A percentile compares a stretch with the other conserved stretches of the same genome.
These are phyloP conservation scores for Plestiodon gilberti DNA, from an alignment of 2,113 vertebrate genomes.

Conservation along the genomic window DNA sequence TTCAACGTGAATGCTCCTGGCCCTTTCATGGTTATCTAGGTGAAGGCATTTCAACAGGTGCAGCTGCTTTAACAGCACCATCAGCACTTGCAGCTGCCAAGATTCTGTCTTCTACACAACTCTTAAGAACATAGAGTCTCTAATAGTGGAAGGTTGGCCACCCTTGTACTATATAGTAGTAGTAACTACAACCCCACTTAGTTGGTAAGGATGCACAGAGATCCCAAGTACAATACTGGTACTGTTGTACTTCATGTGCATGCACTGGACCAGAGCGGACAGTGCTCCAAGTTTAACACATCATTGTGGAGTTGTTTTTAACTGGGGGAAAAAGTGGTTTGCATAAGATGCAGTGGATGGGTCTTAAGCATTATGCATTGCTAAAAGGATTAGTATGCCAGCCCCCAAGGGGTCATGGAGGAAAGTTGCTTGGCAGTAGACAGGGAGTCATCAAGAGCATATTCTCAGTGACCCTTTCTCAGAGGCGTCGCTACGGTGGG, in stretches of 20 bases:
- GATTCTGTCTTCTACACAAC: too few species aligned
- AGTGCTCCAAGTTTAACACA: background rate
- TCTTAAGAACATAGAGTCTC: too few species aligned
- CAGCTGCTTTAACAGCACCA: too few species aligned
- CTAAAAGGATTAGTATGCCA: constrained; percentile 38
- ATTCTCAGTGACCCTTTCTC: background rate
- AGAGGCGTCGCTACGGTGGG: too few species aligned
- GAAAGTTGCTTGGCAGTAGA: constrained; percentile 42
- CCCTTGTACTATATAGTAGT: accelerated
- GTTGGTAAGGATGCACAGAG: constrained; percentile 50
- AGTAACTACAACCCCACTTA: constrained; percentile 40
- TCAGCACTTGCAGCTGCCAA: too few species aligned
- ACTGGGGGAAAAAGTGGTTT: background rate
- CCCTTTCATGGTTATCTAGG: too few species aligned
- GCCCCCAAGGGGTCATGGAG: background rate
- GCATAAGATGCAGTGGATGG: background rate
- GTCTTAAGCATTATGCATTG: background rate
- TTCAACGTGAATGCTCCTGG: too few species aligned
- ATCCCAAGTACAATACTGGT: constrained; percentile 16
- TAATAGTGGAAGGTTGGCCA: too few species aligned
- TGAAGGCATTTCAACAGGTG: too few species aligned
- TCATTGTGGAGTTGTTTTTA: background rate
- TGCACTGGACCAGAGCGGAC: background rate
- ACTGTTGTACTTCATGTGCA: constrained; percentile 29
- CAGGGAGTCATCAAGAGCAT: constrained; percentile 42